These are phyloP conservation scores for Stenchaetothrips biformis DNA, from an alignment of 2,888 invertebrate genomes.

Conservation along the genomic window DNA sequence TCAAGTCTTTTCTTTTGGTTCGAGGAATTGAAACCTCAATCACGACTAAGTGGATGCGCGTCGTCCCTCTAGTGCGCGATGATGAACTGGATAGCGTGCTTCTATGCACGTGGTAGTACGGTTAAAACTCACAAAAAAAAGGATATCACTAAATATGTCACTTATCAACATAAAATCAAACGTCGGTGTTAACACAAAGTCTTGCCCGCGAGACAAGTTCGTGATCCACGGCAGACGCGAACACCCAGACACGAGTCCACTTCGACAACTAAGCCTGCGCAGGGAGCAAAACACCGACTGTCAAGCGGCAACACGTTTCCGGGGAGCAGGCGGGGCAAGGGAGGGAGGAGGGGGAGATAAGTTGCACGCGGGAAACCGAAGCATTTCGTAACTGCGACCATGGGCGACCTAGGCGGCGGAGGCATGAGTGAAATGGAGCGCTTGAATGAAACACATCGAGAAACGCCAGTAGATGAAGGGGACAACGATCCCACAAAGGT, in stretches of 20 bases:
- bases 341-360: neutral
- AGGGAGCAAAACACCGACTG: neutral
- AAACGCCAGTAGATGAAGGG: no score
- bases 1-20: neutral
- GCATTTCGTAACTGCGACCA: no score
- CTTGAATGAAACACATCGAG: neutral
- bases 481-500: no score
- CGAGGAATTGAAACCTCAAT: neutral
- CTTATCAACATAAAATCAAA: neutral
- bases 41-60: neutral
- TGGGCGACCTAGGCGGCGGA: no score
- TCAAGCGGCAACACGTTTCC: neutral
- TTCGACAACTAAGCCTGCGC: neutral
- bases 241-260: neutral
- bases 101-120: conserved; percentile 1
- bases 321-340: neutral
- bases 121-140: neutral
- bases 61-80: neutral
- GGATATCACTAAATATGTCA: neutral
- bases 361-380: neutral
- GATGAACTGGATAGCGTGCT: neutral
- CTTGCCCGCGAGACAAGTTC: neutral
- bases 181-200: neutral
- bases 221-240: neutral
- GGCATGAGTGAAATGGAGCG: neutral